Conservation (phyloP, 23 tunicate species). For the Halocynthia roretzi region DNA sequence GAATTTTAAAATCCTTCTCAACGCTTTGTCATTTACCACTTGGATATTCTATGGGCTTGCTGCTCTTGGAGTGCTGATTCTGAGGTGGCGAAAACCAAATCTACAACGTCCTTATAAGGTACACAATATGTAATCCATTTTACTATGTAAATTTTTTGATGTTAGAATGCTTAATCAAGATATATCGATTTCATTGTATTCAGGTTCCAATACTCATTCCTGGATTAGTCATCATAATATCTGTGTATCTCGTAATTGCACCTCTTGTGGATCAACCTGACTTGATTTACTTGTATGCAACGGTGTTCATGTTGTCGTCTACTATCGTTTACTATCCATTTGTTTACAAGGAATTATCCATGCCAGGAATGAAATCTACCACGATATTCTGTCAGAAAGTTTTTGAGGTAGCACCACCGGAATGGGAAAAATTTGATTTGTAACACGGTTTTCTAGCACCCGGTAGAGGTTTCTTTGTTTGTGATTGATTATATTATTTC, state of each 20-base stretch:
- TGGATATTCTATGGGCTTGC: conserved; percentile 40
- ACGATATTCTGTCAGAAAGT: too few species aligned
- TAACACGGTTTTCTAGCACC: too few species aligned
- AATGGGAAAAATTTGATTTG: too few species aligned
- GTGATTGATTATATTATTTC: too few species aligned
- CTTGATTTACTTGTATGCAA: conserved; percentile 36
- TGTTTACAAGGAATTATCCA: too few species aligned
- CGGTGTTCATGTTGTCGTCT: too few species aligned
- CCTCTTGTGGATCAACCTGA: conserved; percentile 75
- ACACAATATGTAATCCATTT: background rate
- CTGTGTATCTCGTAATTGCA: conserved; percentile 45
- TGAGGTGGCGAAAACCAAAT: conserved; percentile 40
- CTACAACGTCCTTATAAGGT: conserved; percentile 50
- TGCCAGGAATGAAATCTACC: too few species aligned
- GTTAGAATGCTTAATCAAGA: background rate
- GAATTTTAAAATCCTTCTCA: conserved; percentile 55
- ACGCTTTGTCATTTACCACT: conserved; percentile 27
- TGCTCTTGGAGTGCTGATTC: conserved; percentile 45
- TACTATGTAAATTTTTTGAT: background rate
- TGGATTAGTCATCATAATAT: conserved; percentile 34
- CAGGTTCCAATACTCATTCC: conserved; percentile 75
- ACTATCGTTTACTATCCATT: too few species aligned
- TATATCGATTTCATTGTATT: conserved; percentile 8
- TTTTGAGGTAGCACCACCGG: too few species aligned
- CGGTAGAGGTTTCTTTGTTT: too few species aligned